phyloP scores from a whole-genome alignment of 2,797 vertebrate species.

The Potorous gilbertii region DNA sequence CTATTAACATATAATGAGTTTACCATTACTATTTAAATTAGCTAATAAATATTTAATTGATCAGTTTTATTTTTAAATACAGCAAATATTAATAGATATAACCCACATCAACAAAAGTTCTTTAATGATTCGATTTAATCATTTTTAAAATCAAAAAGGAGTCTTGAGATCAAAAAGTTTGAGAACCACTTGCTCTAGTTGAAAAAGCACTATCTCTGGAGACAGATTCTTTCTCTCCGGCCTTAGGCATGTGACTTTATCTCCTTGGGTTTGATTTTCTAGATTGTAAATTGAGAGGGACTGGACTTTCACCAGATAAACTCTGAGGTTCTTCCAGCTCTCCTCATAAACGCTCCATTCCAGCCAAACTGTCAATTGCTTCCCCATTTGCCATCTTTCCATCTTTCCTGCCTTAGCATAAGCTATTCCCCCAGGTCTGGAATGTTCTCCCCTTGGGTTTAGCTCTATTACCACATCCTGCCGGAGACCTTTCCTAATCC shows the following conservation, averaged over 20 bases:
- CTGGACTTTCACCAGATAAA: neutral
- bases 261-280: neutral
- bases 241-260: neutral
- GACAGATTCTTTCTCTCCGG: neutral
- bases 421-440: neutral
- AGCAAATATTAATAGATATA: neutral
- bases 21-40: neutral
- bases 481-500: neutral
- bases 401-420: neutral
- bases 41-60: neutral
- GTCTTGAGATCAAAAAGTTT: neutral
- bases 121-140: neutral
- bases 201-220: neutral
- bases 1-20: neutral
- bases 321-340: neutral
- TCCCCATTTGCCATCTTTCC: neutral
- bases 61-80: neutral
- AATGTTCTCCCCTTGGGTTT: neutral
- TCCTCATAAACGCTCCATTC: neutral
- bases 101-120: neutral
- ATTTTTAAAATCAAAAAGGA: neutral
- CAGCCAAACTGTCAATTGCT: neutral
- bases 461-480: neutral
- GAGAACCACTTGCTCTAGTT: neutral
- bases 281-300: neutral